phyloP scores from a whole-genome alignment of 2,113 vertebrate genomes.

The Mustela nigripes region DNA sequence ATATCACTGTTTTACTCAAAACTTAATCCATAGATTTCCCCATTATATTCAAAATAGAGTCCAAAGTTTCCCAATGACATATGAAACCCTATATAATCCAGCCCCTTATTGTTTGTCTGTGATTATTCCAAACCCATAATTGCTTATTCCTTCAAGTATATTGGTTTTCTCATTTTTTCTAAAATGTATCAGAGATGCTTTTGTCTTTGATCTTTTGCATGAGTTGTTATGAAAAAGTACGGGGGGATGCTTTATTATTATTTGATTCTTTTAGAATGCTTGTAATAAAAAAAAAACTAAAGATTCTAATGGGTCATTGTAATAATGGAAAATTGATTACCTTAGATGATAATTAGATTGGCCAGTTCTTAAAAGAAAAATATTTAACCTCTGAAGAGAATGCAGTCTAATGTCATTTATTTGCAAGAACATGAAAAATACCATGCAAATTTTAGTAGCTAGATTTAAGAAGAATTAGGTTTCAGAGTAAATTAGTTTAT shows the following conservation, averaged over 20 bases:
- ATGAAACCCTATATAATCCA: background rate
- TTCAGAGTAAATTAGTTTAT: background rate
- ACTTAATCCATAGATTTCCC: background rate
- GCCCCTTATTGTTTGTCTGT: background rate
- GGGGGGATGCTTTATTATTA: background rate
- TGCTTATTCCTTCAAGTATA: background rate
- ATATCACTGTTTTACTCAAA: background rate
- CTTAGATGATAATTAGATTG: conserved; percentile 28
- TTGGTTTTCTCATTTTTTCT: background rate
- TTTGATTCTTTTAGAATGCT: background rate
- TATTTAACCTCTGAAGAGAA: background rate
- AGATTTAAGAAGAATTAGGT: background rate
- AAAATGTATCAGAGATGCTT: background rate
- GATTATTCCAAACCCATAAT: background rate
- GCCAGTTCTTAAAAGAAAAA: background rate
- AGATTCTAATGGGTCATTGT: background rate
- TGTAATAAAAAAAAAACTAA: background rate
- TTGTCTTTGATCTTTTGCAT: background rate
- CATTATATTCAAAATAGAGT: background rate
- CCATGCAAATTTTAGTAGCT: background rate
- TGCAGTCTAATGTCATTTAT: background rate
- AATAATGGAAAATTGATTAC: conserved; percentile 32
- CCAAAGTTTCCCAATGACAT: background rate
- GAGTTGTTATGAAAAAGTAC: background rate
- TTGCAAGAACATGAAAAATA: background rate